Conservation (phyloP, 2,797 vertebrate genomes). For the Squalus acanthias region DNA sequence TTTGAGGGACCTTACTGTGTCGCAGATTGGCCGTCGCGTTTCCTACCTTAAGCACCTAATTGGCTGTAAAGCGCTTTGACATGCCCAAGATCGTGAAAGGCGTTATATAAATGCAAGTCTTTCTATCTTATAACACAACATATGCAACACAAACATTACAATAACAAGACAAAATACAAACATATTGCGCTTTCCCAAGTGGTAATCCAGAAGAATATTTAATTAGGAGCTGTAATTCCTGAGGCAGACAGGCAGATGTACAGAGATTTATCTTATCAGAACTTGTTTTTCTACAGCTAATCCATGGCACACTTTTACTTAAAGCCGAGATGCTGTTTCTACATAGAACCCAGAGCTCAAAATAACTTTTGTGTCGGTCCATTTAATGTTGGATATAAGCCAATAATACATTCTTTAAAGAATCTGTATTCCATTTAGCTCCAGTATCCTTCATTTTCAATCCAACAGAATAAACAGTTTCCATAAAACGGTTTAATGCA, state of each 20-base stretch:
- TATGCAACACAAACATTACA: background rate
- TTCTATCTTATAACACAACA: background rate
- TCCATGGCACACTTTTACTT: background rate
- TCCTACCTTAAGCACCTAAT: background rate
- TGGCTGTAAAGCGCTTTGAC: background rate
- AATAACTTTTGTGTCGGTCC: background rate
- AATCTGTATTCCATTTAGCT: background rate
- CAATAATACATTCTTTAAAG: background rate
- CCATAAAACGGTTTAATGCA: background rate
- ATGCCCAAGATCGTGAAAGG: background rate
- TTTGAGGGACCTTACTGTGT: background rate
- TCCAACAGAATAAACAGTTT: conserved; percentile 19
- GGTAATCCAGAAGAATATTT: background rate
- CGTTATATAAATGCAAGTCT: background rate
- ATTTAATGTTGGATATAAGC: background rate
- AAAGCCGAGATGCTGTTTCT: background rate
- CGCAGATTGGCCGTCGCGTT: background rate
- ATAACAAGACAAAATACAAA: background rate
- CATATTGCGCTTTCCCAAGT: background rate
- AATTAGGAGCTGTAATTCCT: background rate
- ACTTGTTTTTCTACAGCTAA: background rate
- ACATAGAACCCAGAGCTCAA: background rate
- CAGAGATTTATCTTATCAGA: background rate
- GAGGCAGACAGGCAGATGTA: background rate
- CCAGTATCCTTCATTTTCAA: background rate